Evolutionary conservation across 2,797 vertebrate genomes (phyloP).

Genomic region (Labeo calbasu): DNA sequence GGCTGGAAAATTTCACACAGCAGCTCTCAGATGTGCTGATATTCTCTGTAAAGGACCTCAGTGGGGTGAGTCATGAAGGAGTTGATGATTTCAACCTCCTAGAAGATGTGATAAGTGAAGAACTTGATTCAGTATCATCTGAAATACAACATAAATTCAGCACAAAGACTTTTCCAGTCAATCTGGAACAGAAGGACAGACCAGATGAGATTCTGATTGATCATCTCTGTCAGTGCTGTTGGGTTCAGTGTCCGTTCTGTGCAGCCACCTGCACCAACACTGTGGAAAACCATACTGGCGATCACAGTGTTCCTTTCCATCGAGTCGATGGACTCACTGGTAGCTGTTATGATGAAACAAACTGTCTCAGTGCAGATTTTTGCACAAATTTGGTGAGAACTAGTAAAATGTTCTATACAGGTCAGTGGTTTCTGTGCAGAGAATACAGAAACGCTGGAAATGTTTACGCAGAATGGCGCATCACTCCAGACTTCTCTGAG

Average conservation of each 20-base stretch:
- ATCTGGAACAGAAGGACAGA: background rate
- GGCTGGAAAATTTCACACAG: background rate
- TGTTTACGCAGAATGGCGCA: conserved; percentile 11
- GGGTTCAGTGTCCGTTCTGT: conserved; percentile 30
- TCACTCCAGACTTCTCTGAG: conserved; percentile 1
- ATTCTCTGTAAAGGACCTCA: background rate
- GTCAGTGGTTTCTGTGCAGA: background rate
- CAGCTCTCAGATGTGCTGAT: conserved; percentile 15
- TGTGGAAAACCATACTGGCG: background rate
- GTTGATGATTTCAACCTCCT: background rate
- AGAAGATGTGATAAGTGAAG: background rate
- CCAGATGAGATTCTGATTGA: conserved; percentile 17
- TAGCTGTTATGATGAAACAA: background rate
- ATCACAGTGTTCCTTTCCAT: conserved; percentile 15
- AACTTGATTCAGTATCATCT: background rate
- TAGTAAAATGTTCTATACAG: background rate
- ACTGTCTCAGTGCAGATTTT: background rate
- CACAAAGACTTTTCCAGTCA: background rate
- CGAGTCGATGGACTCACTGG: background rate
- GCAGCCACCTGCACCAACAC: conserved; percentile 17
- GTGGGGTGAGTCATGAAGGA: background rate
- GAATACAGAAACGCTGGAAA: conserved; percentile 1
- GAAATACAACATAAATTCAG: background rate
- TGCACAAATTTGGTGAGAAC: conserved; percentile 9
- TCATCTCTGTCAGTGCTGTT: conserved; percentile 11